These are phyloP conservation scores for Eulemur albifrons DNA, from an alignment of 2,797 vertebrate species.

Conservation along the genomic window DNA sequence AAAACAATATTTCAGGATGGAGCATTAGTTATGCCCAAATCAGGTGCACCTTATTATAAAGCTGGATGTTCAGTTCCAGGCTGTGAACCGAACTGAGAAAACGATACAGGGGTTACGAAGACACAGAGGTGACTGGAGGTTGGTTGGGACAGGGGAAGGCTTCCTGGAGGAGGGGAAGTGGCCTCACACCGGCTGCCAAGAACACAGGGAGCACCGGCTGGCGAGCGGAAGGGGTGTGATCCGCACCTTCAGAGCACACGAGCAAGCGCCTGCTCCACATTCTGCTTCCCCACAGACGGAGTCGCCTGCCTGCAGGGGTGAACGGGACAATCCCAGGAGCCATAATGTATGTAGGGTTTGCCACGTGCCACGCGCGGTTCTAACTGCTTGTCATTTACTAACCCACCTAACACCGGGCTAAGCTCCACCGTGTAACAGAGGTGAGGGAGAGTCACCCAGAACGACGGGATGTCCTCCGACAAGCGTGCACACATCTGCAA, in stretches of 20 bases:
- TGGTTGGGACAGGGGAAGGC: not conserved
- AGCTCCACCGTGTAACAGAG: not conserved
- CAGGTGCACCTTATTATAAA: fast-evolving
- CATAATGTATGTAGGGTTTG: fast-evolving
- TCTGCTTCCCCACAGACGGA: too few species aligned
- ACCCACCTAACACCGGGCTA: fast-evolving
- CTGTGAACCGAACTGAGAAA: not conserved
- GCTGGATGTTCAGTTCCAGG: not conserved
- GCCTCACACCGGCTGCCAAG: not conserved
- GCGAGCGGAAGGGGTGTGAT: fast-evolving
- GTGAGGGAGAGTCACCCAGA: not conserved
- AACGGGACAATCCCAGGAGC: fast-evolving
- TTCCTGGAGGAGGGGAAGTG: not conserved
- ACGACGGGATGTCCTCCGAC: not conserved
- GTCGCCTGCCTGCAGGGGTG: fast-evolving
- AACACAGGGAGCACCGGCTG: not conserved
- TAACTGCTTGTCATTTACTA: not conserved
- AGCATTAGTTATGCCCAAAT: not conserved
- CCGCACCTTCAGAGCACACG: fast-evolving
- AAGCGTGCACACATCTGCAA: not conserved
- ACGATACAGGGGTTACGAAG: not conserved
- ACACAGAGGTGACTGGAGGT: not conserved
- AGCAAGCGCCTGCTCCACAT: fast-evolving
- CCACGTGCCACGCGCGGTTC: not conserved
- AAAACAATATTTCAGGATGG: not conserved